Base-by-base conservation (phyloP, 2,797 vertebrate species). In the Xenopus petersii region DNA sequence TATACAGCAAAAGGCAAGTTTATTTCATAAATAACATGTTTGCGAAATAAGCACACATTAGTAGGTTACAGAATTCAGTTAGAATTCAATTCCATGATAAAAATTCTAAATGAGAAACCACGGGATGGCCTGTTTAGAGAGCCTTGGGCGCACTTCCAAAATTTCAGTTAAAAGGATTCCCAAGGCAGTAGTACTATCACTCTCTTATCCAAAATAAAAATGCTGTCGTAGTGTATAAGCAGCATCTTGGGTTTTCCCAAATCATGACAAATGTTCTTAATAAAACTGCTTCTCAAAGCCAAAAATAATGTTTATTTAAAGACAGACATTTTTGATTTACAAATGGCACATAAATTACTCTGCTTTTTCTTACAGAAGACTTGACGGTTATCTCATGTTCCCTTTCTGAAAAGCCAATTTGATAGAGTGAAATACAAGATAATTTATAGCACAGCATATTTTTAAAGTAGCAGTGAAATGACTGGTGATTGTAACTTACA, bases 371-470 rank as follows among this genome's bases (percentile, higher is more conserved):
- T 87, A 91, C 83, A 91, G 89, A 86, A 81, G 79, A 83, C 79
- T 77, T 89, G 85, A 92, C 87, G 90, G 91, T 91, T 88, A 89
- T 90, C 88, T 89, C 85, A 88, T 87, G 86, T 88, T 90, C 86
- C 81, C 73, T 90, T 91, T 87, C 86, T 89, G 83, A 90, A 87
- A 91, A 90, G 89, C 87, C 91, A 88, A 86, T 88, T 84, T 92
- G 91, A 92, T 88, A 88, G 90, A 90, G 87, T 91, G 88, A 90
- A 91, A 92, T 92, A 92, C 91, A 92, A 91, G 89, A 91, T 91
- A 91, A 92, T 93, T 92, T 92, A 91, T 91, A 89, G 88, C 89
- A 89, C 88, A 92, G 91, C 89, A 90, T 91, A 92, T 87, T 89
- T 91, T 51, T 17, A 87, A 86, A 87, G 87, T 88, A 86, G 82